Base-by-base conservation (phyloP, 2,888 invertebrate species). In the Lasioglossum pauxillum region DNA sequence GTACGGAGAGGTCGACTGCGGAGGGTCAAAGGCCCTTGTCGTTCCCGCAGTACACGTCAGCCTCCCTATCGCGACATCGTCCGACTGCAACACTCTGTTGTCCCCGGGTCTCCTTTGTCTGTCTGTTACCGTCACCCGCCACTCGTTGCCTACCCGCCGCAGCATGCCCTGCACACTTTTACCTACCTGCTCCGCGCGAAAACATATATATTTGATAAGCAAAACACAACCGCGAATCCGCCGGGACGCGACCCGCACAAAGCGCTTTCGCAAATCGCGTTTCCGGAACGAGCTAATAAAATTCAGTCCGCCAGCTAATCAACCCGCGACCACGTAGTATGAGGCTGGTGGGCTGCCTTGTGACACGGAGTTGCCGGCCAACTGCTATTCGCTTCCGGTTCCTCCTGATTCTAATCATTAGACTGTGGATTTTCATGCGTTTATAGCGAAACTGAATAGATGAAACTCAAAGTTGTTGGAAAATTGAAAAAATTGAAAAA, bases 31-130 rank as follows among this genome's bases (percentile, higher is more conserved):
- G 83, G 69, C 83, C 83, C 74, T 83, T 85, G 78, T 82, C 80
- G 73, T 53, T 64, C 71, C 27, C 80, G 75, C 44, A 74, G 77
- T 75, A 87, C 85, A 79, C 76, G 84, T 82, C 79, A 80, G 69
- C 19, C 72, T 82, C 77, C 67, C 78, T 85, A 89, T 90, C 89
- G 89, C 78, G 83, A 84, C 82, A 83, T 89, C 86, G 71, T 41
- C 84, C 75, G 73, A 80, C 83, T 60, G 67, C 69, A 64, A 14
- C 67, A 78, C 44, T 27, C 72, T 27, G 38, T n/a, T 38, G 38
- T 44, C 41, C 73, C 57, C 27, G 57, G 49, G 78, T n/a, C 57
- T 71, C 53, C 57, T 80, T 78, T 81, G 69, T 83, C 67, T 74
- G 73, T 74, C 80, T 49, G 53, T 82, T 76, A 75, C 41, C 38